Percentiles rank a stretch among this genome's conserved stretches.
Evolutionary conservation across 2,888 invertebrate genomes (phyloP).

Genomic region (Amphipyra tragopoginis): DNA sequence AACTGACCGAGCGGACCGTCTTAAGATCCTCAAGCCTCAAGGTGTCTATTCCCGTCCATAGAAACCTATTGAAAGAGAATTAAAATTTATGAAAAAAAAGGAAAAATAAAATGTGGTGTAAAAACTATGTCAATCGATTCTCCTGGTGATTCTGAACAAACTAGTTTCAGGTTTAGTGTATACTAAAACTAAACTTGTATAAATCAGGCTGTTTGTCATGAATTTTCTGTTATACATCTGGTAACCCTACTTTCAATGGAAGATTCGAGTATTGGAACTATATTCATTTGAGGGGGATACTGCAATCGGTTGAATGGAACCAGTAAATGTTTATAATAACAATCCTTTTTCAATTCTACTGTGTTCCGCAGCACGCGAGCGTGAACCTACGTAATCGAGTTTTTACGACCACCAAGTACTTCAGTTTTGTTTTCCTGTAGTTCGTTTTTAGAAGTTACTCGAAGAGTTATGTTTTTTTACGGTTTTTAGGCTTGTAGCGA

Average conservation of each 20-base stretch:
- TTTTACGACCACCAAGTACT: conserved; percentile 43
- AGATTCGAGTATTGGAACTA: conserved; percentile 9
- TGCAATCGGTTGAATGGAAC: conserved; percentile 38
- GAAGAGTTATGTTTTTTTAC: background rate
- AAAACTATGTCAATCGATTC: too few species aligned
- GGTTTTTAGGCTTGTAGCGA: background rate
- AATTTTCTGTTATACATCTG: too few species aligned
- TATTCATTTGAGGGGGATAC: conserved; percentile 12
- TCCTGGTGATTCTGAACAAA: too few species aligned
- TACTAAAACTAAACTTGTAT: too few species aligned
- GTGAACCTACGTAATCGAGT: conserved; percentile 50
- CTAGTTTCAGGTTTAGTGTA: too few species aligned
- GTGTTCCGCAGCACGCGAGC: conserved; percentile 38
- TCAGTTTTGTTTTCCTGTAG: conserved; percentile 15
- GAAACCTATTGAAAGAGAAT: too few species aligned
- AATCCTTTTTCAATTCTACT: conserved; percentile 54
- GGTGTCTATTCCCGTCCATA: too few species aligned
- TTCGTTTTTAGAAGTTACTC: conserved; percentile 19
- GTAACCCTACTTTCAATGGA: background rate
- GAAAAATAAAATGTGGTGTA: too few species aligned
- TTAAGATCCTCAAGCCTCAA: too few species aligned
- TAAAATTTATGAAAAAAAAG: too few species aligned
- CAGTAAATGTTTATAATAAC: conserved; percentile 52
- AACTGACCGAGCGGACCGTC: too few species aligned
- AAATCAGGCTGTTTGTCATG: too few species aligned